Evolutionary conservation across 2,113 vertebrate species (phyloP), one percentile per base, ranked within the genome.

Genomic region (Myiagra hebetior): DNA sequence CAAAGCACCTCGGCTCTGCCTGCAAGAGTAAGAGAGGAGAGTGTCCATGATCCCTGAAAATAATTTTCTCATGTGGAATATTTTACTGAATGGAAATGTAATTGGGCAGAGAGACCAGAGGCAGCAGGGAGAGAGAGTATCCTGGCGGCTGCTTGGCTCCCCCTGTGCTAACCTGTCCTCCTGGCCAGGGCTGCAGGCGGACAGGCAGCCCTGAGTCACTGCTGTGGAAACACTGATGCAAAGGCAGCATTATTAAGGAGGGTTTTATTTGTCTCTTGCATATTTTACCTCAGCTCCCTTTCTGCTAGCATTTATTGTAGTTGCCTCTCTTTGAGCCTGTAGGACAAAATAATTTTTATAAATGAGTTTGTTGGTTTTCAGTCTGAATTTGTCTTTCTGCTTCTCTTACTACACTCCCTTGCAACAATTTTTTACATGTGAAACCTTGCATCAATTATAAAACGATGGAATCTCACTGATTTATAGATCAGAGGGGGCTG

Each of bases 141-240:
- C 28, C n/a, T 33, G 1, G 9, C 72, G 74, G 17, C 81, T 37
- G 64, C 63, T 69, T 49, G 63, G 65, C 53, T 87, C 35, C 64
- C 74, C 49, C 46, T 77, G 49, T 10, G 2, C 92, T 89, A 95
- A 73, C 84, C 81, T 90, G 74, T 69, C 41, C 49, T 88, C 19
- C 57, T 8, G 20, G 78, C 77, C 7, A 3, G 57, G 84, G 31
- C 81, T 87, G 30, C 9, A 3, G 70, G 50, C 28, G 0, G 26
- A 62, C 22, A 65, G 57, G 60, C 56, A 78, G 22, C 57, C 35
- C 10, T 89, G 74, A 92, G 46, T 91, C 84, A 79, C 53, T 82
- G 74, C 67, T 93, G 60, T 85, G 93, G 89, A 87, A 91, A 93
- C 55, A 80, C 20, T 81, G 87, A 94, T 87, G 60, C 23, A 91